Base-by-base conservation (phyloP, 2,888 invertebrate genomes). In the Hetaerina titia region DNA sequence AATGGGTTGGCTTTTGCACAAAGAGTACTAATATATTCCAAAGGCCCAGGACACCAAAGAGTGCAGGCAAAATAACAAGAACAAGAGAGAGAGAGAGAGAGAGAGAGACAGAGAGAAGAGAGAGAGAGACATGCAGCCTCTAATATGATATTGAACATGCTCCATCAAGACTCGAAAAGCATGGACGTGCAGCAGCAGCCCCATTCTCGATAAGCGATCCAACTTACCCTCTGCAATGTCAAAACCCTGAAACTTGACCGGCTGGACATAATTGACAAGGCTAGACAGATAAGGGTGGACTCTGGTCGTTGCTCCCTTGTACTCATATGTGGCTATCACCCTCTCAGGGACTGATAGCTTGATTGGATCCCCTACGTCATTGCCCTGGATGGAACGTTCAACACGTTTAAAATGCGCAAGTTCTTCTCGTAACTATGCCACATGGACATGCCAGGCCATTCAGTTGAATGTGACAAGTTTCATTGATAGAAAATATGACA, bases 231-330 rank as follows among this genome's bases (percentile, higher is more conserved):
- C 99, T 7, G 99, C 99, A 96, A 98, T 98, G 97, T 99, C 99
- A 97, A 99, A 99, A 96, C 99, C 98, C 97, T 98, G 98, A 97
- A 99, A 99, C 97, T 99, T 99, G 96, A 99, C 98, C 17, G 99
- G 99, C 97, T 99, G 99, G 95, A 99, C 99, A 97, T 99, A 99
- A 97, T 99, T 99, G 96, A 99, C 99, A 98, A 99, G 98, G 95
- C 99, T 99, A 95, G 99, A 99, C 60, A 99, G 98, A 98, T 99
- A 99, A 17, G 99, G 99, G 97, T 99, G 99, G 95, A 99, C 99
- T 97, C 99, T 99, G 95, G 99, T 99, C 95, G 99, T 99, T 96
- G 99, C 99, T 95, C 99, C 99, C 0, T 99, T 99, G 97, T 99
- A 99, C 95, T 98, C 97, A 69, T 92, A 92, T 25, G 96, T 96